phyloP scores from a whole-genome alignment of 2,113 vertebrate genomes.

The Pseudolaguvia tuberculata region DNA sequence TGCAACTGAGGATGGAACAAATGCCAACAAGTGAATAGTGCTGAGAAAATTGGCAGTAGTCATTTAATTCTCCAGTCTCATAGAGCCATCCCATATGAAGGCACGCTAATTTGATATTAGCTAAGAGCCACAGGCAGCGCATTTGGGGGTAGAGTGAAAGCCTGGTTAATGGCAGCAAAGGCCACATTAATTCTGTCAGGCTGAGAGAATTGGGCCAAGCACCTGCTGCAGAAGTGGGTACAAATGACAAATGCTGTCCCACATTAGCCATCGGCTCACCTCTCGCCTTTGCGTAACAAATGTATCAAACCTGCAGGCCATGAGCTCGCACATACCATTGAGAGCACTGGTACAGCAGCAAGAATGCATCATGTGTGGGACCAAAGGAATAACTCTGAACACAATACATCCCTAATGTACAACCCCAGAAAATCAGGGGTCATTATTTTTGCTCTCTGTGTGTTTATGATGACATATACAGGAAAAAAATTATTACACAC shows the following conservation, averaged over 20 bases:
- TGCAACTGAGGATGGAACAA: not conserved
- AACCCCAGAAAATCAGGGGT: too few relatives aligned
- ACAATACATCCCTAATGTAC: conserved; percentile 5
- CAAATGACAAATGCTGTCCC: conserved; percentile 73
- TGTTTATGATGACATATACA: not conserved
- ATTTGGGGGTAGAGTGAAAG: conserved; percentile 30
- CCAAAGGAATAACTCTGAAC: conserved; percentile 5
- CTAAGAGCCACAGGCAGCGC: conserved; percentile 36
- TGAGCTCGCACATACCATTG: conserved; percentile 16
- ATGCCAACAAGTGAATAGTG: conserved; percentile 1
- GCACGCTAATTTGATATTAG: conserved; percentile 30
- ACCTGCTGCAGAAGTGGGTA: conserved; percentile 72
- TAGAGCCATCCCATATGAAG: not conserved
- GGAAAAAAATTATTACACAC: not conserved
- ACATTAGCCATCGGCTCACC: conserved; percentile 66
- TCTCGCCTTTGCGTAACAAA: conserved; percentile 56
- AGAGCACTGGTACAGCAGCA: not conserved
- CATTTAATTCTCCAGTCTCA: not conserved
- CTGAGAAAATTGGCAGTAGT: conserved; percentile 9
- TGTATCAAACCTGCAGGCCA: conserved; percentile 65
- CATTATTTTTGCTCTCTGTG: not conserved
- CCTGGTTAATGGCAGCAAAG: conserved; percentile 47
- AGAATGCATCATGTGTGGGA: not conserved
- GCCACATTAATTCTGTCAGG: conserved; percentile 63
- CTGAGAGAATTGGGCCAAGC: conserved; percentile 69